phyloP scores from a whole-genome alignment of 2,888 invertebrate genomes.

The Coleophora flavipennella region DNA sequence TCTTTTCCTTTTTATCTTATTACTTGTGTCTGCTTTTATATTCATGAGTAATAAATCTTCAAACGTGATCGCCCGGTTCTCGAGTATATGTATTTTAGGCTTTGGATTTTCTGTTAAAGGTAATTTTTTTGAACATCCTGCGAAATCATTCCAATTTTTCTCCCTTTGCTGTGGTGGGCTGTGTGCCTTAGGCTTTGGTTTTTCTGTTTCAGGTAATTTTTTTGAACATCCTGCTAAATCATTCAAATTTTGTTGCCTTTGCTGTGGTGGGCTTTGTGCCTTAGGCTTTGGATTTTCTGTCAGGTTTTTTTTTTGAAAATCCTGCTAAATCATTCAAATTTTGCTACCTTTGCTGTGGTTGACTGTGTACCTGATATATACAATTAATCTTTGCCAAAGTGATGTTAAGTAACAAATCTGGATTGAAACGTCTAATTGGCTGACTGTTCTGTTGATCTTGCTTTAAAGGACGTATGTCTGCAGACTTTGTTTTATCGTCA shows the following conservation, averaged over 20 bases:
- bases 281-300: not conserved
- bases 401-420: not conserved
- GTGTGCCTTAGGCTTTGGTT: not conserved
- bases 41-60: constrained; percentile 10
- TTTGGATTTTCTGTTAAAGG: not conserved
- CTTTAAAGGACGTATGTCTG: not conserved
- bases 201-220: not conserved
- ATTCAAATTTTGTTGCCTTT: not conserved
- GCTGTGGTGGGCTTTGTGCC: constrained; percentile 1
- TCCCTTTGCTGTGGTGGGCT: not conserved
- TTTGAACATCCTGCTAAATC: not conserved
- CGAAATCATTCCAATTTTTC: not conserved
- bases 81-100: constrained; percentile 8
- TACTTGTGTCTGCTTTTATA: constrained; percentile 12
- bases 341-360: not conserved
- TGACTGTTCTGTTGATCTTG: not conserved
- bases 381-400: not conserved
- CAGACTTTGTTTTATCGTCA: not conserved
- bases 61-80: constrained; percentile 9
- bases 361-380: not conserved
- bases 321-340: not conserved
- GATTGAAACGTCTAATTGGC: not conserved
- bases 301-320: not conserved
- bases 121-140: not conserved
- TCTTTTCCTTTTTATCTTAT: constrained; percentile 8